Evolutionary conservation across 2,797 vertebrate species (phyloP), one percentile per base, ranked within the genome.

Genomic region (Tapirus indicus): DNA sequence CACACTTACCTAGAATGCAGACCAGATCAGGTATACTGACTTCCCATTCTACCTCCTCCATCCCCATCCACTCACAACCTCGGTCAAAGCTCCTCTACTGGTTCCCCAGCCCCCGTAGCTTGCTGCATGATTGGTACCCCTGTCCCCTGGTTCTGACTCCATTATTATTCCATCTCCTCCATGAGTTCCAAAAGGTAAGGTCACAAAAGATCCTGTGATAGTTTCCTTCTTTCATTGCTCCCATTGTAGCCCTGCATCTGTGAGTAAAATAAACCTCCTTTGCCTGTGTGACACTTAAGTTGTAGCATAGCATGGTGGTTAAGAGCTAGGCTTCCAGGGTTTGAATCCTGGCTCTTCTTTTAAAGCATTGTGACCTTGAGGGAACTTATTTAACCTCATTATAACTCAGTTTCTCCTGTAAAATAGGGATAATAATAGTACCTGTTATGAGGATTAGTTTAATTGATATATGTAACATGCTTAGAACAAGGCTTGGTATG

Each of bases 351-450:
- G 32, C 49, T 75, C 29, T 75, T 62, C 44, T 52, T 88, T 92
- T 74, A 79, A 91, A 96, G 49, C n/a, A 25, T 41, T 52, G 41
- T 87, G 52, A 69, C 78, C 60, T 88, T 92, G 54, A 72, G 27
- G 35, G 9, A 77, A 88, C 6, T 92, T 79, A 78, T 29, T 95
- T 84, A 77, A 92, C 32, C 12, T 93, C 27, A 32, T 29, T 95
- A 23, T 87, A 72, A 96, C 12, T 95, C 49, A 27, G 20, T 74
- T 93, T 96, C 44, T 93, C 88, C 25, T 82, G 11, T 94, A 92
- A 84, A 94, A 82, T 82, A 86, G 44, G n/a, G 14, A 69, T 32
- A 56, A 29, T 95, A 93, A 54, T 79, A 68, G 38, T 75, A 64
- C 49, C n/a, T 92, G 1, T 92, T 85, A 12, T 94, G 64, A 78